These are phyloP conservation scores for Synanceia verrucosa DNA, from an alignment of 2,797 vertebrate genomes.

Conservation along the genomic window DNA sequence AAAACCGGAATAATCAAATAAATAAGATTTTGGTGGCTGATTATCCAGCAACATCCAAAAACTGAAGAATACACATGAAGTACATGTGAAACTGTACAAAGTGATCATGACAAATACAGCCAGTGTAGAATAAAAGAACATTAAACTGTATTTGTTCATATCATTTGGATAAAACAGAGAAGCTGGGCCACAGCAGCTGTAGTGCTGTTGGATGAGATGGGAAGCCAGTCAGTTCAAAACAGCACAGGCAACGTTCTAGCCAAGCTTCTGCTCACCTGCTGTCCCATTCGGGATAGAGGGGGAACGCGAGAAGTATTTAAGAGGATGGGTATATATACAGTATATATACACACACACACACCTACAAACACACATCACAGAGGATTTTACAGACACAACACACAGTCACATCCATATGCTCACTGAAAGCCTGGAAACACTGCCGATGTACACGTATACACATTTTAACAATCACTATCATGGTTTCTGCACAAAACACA, in stretches of 20 bases:
- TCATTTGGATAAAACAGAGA: slow-evolving; percentile 64
- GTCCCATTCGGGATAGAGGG: slow-evolving; percentile 85
- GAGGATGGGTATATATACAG: slow-evolving; percentile 70
- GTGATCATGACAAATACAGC: slow-evolving; percentile 81
- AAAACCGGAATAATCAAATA: slow-evolving; percentile 28
- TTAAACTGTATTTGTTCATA: slow-evolving; percentile 78
- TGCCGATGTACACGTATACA: slow-evolving; percentile 25
- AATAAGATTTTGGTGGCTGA: slow-evolving; percentile 34
- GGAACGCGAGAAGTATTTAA: slow-evolving; percentile 83
- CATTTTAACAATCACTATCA: slow-evolving; percentile 19
- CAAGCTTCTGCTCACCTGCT: slow-evolving; percentile 90
- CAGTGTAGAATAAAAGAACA: slow-evolving; percentile 40
- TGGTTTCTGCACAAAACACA: slow-evolving; percentile 22
- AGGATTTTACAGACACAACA: slow-evolving; percentile 38
- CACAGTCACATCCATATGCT: slow-evolving; percentile 36
- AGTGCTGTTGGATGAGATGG: slow-evolving; percentile 77
- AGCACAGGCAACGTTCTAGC: slow-evolving; percentile 80
- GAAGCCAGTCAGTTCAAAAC: slow-evolving; percentile 76
- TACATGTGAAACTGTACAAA: slow-evolving; percentile 56
- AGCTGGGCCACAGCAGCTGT: slow-evolving; percentile 64
- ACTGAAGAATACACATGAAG: slow-evolving; percentile 52
- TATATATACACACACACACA: slow-evolving; percentile 27
- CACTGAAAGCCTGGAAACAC: slow-evolving; percentile 20
- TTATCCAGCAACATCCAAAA: slow-evolving; percentile 64
- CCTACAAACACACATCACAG: slow-evolving; percentile 58